A percentile compares a stretch with the other conserved stretches of the same genome.
Evolutionary conservation across 2,113 vertebrate species (phyloP).

Genomic region (Psittacara wagleri): DNA sequence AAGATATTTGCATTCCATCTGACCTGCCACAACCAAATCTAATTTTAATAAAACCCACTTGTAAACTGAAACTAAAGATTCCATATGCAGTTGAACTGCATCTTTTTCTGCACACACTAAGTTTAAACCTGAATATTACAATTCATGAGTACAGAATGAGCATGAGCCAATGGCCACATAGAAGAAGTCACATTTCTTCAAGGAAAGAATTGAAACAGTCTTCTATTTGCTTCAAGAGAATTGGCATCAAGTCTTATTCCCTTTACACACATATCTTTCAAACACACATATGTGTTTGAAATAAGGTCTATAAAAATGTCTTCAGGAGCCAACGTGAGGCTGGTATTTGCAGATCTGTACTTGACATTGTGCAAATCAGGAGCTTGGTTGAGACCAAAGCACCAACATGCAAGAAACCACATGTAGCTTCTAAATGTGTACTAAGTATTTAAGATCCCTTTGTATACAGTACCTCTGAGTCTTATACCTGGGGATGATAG

Average conservation of each 20-base stretch:
- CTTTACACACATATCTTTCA: not conserved
- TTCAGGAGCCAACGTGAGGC: not conserved
- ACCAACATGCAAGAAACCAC: not conserved
- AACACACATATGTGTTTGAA: not conserved
- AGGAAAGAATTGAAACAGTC: not conserved
- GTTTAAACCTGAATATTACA: not conserved
- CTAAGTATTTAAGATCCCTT: not conserved
- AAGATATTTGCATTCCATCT: not conserved
- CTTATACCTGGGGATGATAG: not conserved
- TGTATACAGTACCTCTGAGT: not conserved
- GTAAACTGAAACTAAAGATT: not conserved
- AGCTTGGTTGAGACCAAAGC: not conserved
- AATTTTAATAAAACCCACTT: not conserved
- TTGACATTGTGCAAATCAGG: accelerated
- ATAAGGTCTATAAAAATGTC: not conserved
- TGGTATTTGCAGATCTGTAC: not conserved
- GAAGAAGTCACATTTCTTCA: not conserved
- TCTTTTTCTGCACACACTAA: not conserved
- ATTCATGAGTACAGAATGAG: not conserved
- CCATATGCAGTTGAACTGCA: not conserved
- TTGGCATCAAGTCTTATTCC: not conserved
- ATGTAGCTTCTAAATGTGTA: not conserved
- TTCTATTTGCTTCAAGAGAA: not conserved
- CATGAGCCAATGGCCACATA: not conserved
- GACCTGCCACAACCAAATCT: not conserved